These are phyloP conservation scores for Oithona nana DNA, from an alignment of 2,888 invertebrate genomes.

Conservation along the genomic window DNA sequence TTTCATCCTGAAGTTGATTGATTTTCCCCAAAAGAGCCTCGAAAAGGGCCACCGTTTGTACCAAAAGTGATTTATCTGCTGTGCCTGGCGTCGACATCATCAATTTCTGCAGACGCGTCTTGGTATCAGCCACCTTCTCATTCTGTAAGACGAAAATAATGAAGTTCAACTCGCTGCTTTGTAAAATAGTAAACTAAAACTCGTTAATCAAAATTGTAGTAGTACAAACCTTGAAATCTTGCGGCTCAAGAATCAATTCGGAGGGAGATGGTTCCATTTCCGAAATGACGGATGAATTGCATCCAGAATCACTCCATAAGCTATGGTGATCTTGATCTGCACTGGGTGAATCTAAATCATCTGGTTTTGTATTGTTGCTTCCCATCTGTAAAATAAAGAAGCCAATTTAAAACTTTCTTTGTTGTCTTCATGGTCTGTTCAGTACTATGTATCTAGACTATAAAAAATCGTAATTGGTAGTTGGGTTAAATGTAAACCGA, in stretches of 20 bases:
- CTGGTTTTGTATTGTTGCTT: background rate
- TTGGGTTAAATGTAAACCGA: too few relatives aligned
- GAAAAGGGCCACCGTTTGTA: slow-evolving; percentile 16
- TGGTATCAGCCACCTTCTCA: slow-evolving; percentile 9
- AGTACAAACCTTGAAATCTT: slow-evolving; percentile 4
- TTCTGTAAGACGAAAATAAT: background rate
- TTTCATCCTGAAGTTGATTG: slow-evolving; percentile 7
- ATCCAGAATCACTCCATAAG: slow-evolving; percentile 10
- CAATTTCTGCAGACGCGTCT: background rate
- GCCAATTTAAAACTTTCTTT: too few relatives aligned
- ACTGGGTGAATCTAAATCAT: background rate
- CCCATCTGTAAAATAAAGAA: too few relatives aligned
- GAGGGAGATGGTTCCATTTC: too few relatives aligned
- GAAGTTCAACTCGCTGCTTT: background rate
- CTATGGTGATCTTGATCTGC: background rate
- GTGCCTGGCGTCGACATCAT: background rate
- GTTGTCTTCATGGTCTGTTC: too few relatives aligned
- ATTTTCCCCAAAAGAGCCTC: slow-evolving; percentile 12
- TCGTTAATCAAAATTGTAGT: background rate
- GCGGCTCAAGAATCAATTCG: slow-evolving; percentile 8
- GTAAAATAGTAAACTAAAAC: background rate
- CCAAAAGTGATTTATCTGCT: slow-evolving; percentile 11
- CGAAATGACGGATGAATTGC: slow-evolving; percentile 6
- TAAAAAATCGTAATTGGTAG: too few relatives aligned
- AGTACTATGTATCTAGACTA: too few relatives aligned